phyloP scores from a whole-genome alignment of 2,797 vertebrate genomes.

The Valencia hispanica region DNA sequence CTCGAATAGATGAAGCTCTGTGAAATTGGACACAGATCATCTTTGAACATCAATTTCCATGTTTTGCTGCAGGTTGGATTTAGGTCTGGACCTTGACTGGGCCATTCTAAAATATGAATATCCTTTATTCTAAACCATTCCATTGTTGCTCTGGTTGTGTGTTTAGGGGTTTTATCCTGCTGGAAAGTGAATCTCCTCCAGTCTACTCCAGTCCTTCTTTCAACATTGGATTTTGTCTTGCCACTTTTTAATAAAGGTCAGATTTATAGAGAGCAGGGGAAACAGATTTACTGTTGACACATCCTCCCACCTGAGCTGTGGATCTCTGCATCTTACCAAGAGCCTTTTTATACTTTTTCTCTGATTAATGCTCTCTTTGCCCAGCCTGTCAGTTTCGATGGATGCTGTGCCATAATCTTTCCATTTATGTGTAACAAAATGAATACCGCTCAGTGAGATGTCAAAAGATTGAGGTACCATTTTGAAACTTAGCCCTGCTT shows the following conservation, averaged over 20 bases:
- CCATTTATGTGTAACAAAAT: not conserved
- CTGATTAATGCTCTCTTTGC: not conserved
- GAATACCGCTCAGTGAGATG: not conserved
- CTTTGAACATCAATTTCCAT: not conserved
- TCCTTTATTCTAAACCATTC: not conserved
- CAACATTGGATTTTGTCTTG: not conserved
- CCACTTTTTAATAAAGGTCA: not conserved
- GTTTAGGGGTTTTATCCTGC: not conserved
- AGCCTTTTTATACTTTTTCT: not conserved
- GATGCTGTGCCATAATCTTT: not conserved
- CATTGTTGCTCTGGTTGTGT: not conserved
- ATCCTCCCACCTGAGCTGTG: not conserved
- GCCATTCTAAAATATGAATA: not conserved
- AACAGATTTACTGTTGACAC: not conserved
- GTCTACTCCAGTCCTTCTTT: not conserved
- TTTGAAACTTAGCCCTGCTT: not conserved
- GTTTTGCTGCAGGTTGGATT: not conserved
- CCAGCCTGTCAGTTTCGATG: not conserved
- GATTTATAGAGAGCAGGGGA: not conserved
- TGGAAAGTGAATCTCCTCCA: not conserved
- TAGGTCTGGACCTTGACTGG: not conserved
- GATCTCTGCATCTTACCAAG: not conserved
- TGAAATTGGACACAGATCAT: not conserved
- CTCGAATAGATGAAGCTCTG: not conserved
- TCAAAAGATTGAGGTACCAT: not conserved